phyloP scores from a whole-genome alignment of 2,888 invertebrate species.

The Physocephala rufipes region DNA sequence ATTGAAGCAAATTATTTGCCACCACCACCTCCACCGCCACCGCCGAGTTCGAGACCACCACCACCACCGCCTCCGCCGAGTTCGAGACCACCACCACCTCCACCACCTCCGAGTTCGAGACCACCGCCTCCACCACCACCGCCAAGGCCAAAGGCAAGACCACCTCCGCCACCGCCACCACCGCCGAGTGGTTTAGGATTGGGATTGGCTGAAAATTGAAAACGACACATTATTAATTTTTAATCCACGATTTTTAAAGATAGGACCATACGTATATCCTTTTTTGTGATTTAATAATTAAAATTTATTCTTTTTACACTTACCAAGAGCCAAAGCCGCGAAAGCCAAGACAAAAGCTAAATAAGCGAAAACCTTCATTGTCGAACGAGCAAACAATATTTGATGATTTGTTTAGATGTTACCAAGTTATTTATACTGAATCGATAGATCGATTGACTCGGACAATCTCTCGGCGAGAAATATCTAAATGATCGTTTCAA shows the following conservation, averaged over 20 bases:
- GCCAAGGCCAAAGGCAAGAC: not conserved
- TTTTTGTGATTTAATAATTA: not conserved
- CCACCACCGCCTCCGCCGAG: constrained; percentile 20
- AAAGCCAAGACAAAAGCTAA: constrained; percentile 14
- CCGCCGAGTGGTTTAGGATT: not conserved
- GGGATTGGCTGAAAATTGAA: not conserved
- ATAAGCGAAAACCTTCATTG: constrained; percentile 25
- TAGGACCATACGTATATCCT: not conserved
- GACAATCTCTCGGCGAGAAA: too few relatives aligned
- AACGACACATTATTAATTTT: not conserved
- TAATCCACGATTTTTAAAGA: not conserved
- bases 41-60: constrained; percentile 19
- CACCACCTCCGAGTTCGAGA: not conserved
- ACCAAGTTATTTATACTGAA: constrained; percentile 2
- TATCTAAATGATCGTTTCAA: too few relatives aligned
- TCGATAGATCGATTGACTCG: not conserved
- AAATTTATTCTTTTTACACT: not conserved
- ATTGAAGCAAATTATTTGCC: not conserved
- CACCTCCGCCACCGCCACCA: constrained; percentile 16
- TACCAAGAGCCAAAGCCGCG: constrained; percentile 13
- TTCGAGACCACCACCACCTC: constrained; percentile 18
- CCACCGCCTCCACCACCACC: not conserved
- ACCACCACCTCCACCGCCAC: constrained; percentile 23
- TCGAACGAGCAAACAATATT: not conserved
- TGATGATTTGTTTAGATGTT: not conserved